Base-by-base conservation (phyloP, 2,888 invertebrate species). In the Brachyopa scutellaris region DNA sequence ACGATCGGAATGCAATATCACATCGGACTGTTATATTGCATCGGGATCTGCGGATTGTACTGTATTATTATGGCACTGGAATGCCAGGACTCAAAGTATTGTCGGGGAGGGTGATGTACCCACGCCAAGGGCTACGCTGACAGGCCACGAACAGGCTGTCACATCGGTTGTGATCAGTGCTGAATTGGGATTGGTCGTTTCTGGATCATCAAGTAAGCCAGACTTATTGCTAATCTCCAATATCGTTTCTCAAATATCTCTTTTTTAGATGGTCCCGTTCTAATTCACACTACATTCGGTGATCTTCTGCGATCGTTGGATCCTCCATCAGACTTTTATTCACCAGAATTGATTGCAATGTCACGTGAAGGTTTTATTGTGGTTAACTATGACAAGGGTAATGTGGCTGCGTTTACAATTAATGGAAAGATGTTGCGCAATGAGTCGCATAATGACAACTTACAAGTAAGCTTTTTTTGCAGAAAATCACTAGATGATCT, bases 11-110 rank as follows among this genome's bases (percentile, higher is more conserved):
- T 99, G 99, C 91, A 99, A 98, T 91, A 97, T 99, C 85, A 98
- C 97, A n/a, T 97, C 97, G 0, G 99, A 99, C 92, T 99, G 99
- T 91, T 99, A 99, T 92, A 95, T 99, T 85, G 99, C 99, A 0
- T 98, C 98, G 0, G 99, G 99, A 17, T 97, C 98, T 19, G 97
- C 97, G 51, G 99, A 99, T 91, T 99, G 99, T 91, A 99, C 99
- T 0, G 98, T 99, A 17, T 92, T 99, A 70, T 92, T 99, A 61
- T 99, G 99, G 99, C 99, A 99, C 88, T 99, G 99, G 98, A 99
- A 95, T 87, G 98, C 97, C 0, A 93, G 97, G n/a, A 97, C 97
- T 78, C 98, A 98, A 90, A 97, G 97, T 84, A 97, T 99, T 86
- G 97, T 99, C 29, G 99, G 99, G 3, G 99, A 99, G 91, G 97